These are phyloP conservation scores for Syngnathus scovelli DNA, from an alignment of 2,113 vertebrate genomes.

Conservation along the genomic window DNA sequence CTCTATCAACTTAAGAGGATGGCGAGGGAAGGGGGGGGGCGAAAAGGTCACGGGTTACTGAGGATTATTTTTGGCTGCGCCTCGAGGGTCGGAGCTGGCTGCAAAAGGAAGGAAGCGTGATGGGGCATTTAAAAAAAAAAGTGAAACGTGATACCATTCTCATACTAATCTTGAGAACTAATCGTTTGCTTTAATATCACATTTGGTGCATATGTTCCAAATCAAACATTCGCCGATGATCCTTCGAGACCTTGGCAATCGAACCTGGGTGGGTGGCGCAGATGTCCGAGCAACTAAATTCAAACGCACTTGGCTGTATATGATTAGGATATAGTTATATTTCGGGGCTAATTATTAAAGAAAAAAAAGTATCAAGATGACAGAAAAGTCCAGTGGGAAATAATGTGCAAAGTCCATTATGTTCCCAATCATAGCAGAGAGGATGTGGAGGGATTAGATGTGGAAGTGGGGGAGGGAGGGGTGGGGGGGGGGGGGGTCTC, in stretches of 20 bases:
- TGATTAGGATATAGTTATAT: conserved; percentile 21
- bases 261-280: conserved; percentile 13
- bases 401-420: conserved; percentile 20
- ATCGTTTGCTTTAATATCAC: not conserved
- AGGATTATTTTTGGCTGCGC: conserved; percentile 52
- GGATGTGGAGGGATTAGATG: not conserved
- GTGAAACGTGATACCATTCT: not conserved
- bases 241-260: conserved; percentile 12
- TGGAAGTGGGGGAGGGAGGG: not conserved
- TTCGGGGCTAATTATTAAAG: conserved; percentile 11
- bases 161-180: too few species aligned
- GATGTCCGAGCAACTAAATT: not conserved
- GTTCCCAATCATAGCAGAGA: not conserved
- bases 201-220: not conserved
- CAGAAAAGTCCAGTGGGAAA: conserved; percentile 3
- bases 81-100: conserved; percentile 15
- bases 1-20: conserved; percentile 34
- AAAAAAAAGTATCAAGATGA: conserved; percentile 12
- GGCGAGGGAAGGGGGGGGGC: conserved; percentile 3
- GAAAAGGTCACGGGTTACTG: conserved; percentile 48
- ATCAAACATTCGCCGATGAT: not conserved
- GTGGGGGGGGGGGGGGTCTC: conserved; percentile 7
- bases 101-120: conserved; percentile 15
- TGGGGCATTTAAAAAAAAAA: not conserved
- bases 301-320: conserved; percentile 24